phyloP scores from a whole-genome alignment of 2,888 invertebrate species.

The Shargacucullia verbasci region DNA sequence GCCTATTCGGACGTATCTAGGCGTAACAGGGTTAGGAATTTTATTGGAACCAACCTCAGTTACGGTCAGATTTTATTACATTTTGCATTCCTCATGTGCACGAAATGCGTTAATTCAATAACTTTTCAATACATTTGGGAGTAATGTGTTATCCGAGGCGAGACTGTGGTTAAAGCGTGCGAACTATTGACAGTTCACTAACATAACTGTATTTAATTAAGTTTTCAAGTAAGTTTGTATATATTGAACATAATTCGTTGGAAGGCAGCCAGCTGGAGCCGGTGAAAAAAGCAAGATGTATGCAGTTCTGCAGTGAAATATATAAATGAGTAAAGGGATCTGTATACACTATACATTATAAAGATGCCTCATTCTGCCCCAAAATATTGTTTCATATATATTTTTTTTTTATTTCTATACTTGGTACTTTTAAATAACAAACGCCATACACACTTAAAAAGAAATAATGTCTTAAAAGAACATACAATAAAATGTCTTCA shows the following conservation, averaged over 20 bases:
- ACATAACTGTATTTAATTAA: constrained; percentile 47
- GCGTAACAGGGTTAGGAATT: constrained; percentile 3
- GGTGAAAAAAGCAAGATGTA: constrained; percentile 26
- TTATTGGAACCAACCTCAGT: background rate
- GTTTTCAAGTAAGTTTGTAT: constrained; percentile 36
- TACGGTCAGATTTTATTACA: background rate
- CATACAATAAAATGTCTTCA: constrained; percentile 55
- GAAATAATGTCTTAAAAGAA: constrained; percentile 45
- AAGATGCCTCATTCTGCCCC: background rate
- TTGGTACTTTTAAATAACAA: constrained; percentile 28
- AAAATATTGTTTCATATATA: no score
- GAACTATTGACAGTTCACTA: constrained; percentile 42
- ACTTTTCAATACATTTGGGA: constrained; percentile 20
- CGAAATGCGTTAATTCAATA: constrained; percentile 10
- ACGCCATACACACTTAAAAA: constrained; percentile 13
- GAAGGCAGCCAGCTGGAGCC: constrained; percentile 35
- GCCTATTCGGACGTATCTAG: constrained; percentile 10
- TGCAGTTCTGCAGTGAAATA: constrained; percentile 25
- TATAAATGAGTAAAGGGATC: constrained; percentile 8
- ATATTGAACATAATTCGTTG: constrained; percentile 57
- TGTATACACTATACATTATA: constrained; percentile 11
- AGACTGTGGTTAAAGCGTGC: constrained; percentile 7
- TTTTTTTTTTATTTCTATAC: constrained; percentile 12
- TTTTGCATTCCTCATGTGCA: background rate
- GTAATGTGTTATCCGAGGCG: constrained; percentile 24